Base-by-base conservation (phyloP, 2,113 vertebrate species). In the Colistium nudipinnis region DNA sequence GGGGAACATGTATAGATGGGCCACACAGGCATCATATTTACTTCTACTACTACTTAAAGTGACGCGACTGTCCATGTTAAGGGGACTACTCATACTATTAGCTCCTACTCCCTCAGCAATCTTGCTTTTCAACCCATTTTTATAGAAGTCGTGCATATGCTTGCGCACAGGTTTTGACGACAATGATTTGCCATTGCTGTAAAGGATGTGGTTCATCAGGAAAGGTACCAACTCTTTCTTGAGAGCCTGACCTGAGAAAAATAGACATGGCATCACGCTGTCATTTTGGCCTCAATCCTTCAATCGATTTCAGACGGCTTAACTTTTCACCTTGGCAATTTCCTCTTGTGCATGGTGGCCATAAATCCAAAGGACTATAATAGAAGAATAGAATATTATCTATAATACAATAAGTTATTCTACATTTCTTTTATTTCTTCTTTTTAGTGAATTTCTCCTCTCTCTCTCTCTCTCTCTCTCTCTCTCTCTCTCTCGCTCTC, bases 61-160 rank as follows among this genome's bases (percentile, higher is more conserved):
- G n/a, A n/a, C n/a, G 35, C 35, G 11, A 11, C 10, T 9, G 7
- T 2, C 6, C 41, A 11, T 9, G n/a, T 39, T 39, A 33, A 4
- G 4, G 31, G n/a, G n/a, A n/a, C n/a, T n/a, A 33, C 31, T 33
- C 31, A 33, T 33, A 38, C 36, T 5, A 7, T n/a, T 77, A 76
- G 76, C 33, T 74, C 48, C 39, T 83, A 24, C 80, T 90, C 84
- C 60, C n/a, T n/a, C n/a, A n/a, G n/a, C n/a, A n/a, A n/a, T n/a
- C n/a, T n/a, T n/a, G n/a, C n/a, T n/a, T n/a, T n/a, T n/a, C n/a
- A n/a, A n/a, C n/a, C n/a, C n/a, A n/a, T n/a, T n/a, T n/a, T n/a
- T n/a, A n/a, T n/a, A n/a, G n/a, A n/a, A n/a, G n/a, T n/a, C 56
- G 68, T 45, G 62, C 63, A 44, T 30, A 57, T 63, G 59, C 45